A percentile compares a stretch with the other conserved stretches of the same genome.
Conservation (phyloP, 1,140 invertebrate genomes). For the Fopius arisanus region DNA sequence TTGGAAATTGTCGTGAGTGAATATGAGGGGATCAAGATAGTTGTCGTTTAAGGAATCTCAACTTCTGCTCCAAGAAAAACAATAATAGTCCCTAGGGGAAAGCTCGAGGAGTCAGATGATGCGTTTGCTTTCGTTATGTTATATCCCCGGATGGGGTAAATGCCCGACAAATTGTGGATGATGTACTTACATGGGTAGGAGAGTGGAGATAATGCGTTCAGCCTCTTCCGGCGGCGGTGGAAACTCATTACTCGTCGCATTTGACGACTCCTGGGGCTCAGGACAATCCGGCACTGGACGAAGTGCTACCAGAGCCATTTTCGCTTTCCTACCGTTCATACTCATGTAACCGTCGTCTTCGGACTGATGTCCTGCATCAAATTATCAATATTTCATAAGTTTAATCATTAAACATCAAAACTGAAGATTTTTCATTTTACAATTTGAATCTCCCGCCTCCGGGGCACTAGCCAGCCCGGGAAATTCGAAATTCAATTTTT, state of each 20-base stretch:
- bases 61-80: not conserved
- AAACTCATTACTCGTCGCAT: conserved; percentile 65
- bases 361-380: conserved; percentile 73
- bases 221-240: conserved; percentile 79
- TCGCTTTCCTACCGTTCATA: conserved; percentile 82
- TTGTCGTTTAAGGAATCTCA: not conserved
- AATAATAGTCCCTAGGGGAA: conserved; percentile 9
- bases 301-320: conserved; percentile 72
- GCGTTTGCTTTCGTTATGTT: not conserved
- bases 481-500: too few species aligned
- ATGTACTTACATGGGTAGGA: conserved; percentile 73
- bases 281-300: conserved; percentile 72
- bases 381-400: not conserved
- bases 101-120: not conserved
- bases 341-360: conserved; percentile 91
- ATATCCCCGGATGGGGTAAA: not conserved
- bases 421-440: too few species aligned
- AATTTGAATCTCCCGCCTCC: not conserved
- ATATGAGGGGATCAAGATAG: too few species aligned
- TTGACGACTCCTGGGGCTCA: conserved; percentile 67
- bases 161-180: not conserved
- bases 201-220: conserved; percentile 75
- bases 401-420: too few species aligned
- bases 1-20: too few species aligned
- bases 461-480: too few species aligned